Evolutionary conservation across 2,888 invertebrate species (phyloP).

Genomic region (Chouioia cunea): DNA sequence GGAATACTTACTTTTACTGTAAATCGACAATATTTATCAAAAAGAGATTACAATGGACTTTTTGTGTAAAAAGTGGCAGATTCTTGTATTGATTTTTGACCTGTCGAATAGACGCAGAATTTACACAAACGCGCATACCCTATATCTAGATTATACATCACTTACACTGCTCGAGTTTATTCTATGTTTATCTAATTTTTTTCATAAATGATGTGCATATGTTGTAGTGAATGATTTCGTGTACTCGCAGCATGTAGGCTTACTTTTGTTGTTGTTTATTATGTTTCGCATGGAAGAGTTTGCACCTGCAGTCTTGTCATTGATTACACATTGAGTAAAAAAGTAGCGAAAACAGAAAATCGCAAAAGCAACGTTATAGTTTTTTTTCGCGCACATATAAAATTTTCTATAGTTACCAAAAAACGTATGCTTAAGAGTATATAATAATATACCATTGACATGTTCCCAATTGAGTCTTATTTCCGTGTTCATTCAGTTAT

Average conservation of each 20-base stretch:
- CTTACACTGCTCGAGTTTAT: constrained; percentile 64
- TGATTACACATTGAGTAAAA: constrained; percentile 44
- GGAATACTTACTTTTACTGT: constrained; percentile 53
- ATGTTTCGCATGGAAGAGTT: constrained; percentile 48
- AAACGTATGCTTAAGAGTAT: constrained; percentile 39
- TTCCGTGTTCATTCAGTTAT: constrained; percentile 29
- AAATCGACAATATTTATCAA: constrained; percentile 65
- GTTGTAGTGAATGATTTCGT: constrained; percentile 37
- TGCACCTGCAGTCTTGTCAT: constrained; percentile 48
- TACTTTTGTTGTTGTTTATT: constrained; percentile 42
- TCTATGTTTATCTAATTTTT: constrained; percentile 53
- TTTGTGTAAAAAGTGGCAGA: constrained; percentile 58
- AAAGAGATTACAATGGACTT: constrained; percentile 59
- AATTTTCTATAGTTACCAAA: constrained; percentile 29
- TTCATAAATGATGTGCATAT: constrained; percentile 37
- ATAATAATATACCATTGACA: constrained; percentile 27
- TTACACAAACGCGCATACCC: constrained; percentile 64
- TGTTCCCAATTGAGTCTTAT: constrained; percentile 41
- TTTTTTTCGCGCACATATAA: constrained; percentile 30
- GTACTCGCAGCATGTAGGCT: constrained; percentile 44
- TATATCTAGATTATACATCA: constrained; percentile 67
- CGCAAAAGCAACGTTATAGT: constrained; percentile 39
- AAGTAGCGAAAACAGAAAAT: constrained; percentile 44
- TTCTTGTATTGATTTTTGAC: constrained; percentile 40
- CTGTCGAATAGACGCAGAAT: constrained; percentile 62